phyloP scores from a whole-genome alignment of 2,888 invertebrate genomes.

The Leptarthrus brevirostris region DNA sequence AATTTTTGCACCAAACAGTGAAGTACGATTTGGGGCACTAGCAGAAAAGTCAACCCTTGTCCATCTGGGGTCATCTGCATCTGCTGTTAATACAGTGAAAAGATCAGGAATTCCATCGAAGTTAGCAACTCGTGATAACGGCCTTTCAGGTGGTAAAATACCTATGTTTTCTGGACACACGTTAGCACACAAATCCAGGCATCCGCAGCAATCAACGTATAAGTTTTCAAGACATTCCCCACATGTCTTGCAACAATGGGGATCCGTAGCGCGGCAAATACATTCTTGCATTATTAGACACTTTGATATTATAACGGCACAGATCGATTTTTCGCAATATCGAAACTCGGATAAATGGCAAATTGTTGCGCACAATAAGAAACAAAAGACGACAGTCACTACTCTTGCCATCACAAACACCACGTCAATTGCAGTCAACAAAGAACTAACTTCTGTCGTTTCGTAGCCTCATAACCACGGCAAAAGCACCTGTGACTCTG shows the following conservation, averaged over 20 bases:
- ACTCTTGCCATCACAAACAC: not conserved
- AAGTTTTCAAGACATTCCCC: slow-evolving; percentile 4
- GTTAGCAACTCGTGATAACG: not conserved
- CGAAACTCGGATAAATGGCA: not conserved
- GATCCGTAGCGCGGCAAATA: not conserved
- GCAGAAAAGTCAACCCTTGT: not conserved
- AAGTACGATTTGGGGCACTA: no score
- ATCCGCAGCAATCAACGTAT: slow-evolving; percentile 16
- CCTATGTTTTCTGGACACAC: not conserved
- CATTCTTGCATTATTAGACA: slow-evolving; percentile 15
- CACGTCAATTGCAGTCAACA: not conserved
- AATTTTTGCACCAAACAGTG: no score
- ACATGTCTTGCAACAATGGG: slow-evolving; percentile 20
- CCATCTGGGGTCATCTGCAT: slow-evolving; percentile 3
- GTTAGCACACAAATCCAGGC: slow-evolving; percentile 11
- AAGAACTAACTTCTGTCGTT: not conserved
- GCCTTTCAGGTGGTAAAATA: no score
- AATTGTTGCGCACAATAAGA: not conserved
- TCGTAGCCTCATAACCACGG: not conserved
- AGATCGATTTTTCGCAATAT: slow-evolving; percentile 6
- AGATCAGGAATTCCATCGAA: slow-evolving; percentile 22
- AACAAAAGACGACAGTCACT: not conserved
- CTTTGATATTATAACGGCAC: slow-evolving; percentile 10
- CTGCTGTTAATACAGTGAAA: slow-evolving; percentile 14
- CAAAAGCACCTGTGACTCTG: not conserved